These are phyloP conservation scores for Aphelenchoides avenae DNA, from an alignment of 1,140 invertebrate species.

Conservation along the genomic window DNA sequence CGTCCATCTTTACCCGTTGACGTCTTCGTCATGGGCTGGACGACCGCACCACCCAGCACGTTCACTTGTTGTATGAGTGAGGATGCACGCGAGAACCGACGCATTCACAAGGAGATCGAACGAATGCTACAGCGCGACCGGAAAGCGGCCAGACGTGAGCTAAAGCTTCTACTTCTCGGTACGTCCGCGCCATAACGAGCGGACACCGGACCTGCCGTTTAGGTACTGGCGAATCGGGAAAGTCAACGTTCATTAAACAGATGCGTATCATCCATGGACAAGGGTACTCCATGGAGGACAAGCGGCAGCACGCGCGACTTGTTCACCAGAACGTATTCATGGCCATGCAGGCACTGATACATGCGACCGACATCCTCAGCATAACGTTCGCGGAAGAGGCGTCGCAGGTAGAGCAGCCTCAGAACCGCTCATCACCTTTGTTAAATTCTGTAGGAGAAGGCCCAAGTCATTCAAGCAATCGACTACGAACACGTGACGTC, in stretches of 20 bases:
- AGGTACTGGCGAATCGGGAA: conserved; percentile 96
- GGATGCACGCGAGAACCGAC: too few species aligned
- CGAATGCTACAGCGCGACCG: conserved; percentile 96
- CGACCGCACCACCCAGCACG: too few species aligned
- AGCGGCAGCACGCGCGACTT: conserved; percentile 92
- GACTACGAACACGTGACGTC: conserved; percentile 98
- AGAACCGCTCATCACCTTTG: too few species aligned
- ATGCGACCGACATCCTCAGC: conserved; percentile 96
- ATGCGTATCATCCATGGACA: conserved; percentile 99
- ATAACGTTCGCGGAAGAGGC: conserved; percentile 84
- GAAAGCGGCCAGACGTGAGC: conserved; percentile 93
- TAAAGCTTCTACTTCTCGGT: conserved; percentile 96
- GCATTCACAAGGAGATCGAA: conserved; percentile 99
- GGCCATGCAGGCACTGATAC: conserved; percentile 92
- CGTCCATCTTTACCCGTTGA: too few species aligned
- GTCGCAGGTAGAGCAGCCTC: conserved; percentile 80
- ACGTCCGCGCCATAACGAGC: conserved; percentile 24
- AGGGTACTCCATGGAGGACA: conserved; percentile 98
- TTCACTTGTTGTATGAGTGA: too few species aligned
- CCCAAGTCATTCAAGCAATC: conserved; percentile 83
- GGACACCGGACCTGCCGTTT: too few species aligned
- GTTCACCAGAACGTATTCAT: conserved; percentile 99
- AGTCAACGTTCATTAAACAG: conserved; percentile 99
- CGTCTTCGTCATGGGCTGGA: too few species aligned
- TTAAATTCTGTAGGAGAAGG: conserved; percentile 89